Evolutionary conservation across 2,888 invertebrate genomes (phyloP).

Genomic region (Craniophora ligustri): DNA sequence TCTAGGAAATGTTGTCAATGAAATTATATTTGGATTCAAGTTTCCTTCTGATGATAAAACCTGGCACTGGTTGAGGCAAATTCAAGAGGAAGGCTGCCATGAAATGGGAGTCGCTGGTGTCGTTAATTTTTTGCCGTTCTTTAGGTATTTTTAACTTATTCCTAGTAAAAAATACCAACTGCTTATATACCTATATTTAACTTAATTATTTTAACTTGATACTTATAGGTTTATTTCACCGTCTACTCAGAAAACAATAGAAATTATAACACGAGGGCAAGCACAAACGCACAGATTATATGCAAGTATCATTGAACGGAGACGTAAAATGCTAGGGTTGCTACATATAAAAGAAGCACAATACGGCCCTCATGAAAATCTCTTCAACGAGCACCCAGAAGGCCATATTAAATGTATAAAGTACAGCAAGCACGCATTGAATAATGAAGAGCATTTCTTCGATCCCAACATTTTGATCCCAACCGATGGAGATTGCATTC

Average conservation of each 20-base stretch:
- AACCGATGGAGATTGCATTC: conserved; percentile 86
- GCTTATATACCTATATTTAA: neutral
- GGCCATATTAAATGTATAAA: conserved; percentile 81
- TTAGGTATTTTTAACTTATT: conserved; percentile 88
- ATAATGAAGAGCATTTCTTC: conserved; percentile 78
- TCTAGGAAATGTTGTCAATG: conserved; percentile 93
- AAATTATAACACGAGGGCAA: conserved; percentile 91
- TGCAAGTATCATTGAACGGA: conserved; percentile 90
- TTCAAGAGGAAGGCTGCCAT: conserved; percentile 95
- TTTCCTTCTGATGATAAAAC: conserved; percentile 91
- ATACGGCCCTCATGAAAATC: conserved; percentile 67
- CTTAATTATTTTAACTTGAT: neutral
- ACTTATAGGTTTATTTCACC: conserved; percentile 90
- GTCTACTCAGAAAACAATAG: conserved; percentile 89
- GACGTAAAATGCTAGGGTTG: conserved; percentile 75
- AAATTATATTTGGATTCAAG: conserved; percentile 93
- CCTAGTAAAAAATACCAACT: neutral
- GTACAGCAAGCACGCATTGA: conserved; percentile 75
- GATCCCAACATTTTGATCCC: conserved; percentile 76
- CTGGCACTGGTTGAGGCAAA: conserved; percentile 93
- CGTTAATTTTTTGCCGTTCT: conserved; percentile 94
- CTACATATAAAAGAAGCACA: conserved; percentile 69
- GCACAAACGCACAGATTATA: conserved; percentile 92
- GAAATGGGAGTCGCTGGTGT: conserved; percentile 94
- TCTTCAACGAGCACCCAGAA: conserved; percentile 75